A percentile compares a stretch with the other conserved stretches of the same genome.
phyloP scores from a whole-genome alignment of 2,797 vertebrate species.

The Trichosurus vulpecula region DNA sequence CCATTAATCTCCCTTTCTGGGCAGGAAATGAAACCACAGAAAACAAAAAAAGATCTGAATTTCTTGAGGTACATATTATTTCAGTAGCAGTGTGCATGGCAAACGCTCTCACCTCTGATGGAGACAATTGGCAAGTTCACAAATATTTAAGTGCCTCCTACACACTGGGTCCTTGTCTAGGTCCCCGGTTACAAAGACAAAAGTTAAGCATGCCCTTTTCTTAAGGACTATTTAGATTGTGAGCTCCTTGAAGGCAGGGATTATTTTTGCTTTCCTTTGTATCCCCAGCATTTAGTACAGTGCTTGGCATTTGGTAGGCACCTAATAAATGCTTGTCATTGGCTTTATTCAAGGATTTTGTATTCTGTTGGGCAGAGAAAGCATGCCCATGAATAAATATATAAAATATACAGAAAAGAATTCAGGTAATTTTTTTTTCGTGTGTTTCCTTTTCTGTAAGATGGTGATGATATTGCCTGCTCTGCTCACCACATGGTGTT shows the following conservation, averaged over 20 bases:
- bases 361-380: neutral
- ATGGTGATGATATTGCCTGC: neutral
- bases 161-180: neutral
- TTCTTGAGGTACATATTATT: neutral
- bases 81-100: neutral
- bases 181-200: neutral
- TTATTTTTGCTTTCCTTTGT: neutral
- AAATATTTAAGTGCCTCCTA: neutral
- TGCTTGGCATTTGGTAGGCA: neutral
- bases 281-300: neutral
- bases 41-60: conserved; percentile 20
- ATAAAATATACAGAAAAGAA: neutral
- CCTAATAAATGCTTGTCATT: neutral
- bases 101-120: neutral
- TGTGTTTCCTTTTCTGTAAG: neutral
- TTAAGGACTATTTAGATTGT: neutral
- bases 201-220: neutral
- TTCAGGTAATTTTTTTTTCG: too few species aligned
- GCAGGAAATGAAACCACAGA: conserved; percentile 76
- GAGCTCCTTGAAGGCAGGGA: neutral
- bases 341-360: neutral
- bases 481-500: neutral
- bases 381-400: neutral
- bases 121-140: neutral
- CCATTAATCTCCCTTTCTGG: conserved; percentile 35